These are phyloP conservation scores for Pycnomerus fuliginosus DNA, from an alignment of 2,888 invertebrate genomes.

Conservation along the genomic window DNA sequence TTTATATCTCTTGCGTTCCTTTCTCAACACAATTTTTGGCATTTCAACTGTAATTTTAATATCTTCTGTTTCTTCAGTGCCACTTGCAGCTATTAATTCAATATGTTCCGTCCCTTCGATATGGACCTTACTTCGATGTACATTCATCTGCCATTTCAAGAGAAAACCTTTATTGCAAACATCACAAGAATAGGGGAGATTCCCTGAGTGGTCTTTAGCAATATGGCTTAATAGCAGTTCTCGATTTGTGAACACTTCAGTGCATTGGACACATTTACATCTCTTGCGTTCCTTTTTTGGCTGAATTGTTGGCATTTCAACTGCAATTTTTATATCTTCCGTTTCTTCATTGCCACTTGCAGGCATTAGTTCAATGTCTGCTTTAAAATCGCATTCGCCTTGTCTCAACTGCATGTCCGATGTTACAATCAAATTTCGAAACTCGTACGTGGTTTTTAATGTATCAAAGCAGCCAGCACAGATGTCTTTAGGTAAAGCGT, in stretches of 20 bases:
- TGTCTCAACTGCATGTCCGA: not conserved
- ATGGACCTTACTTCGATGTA: too few species aligned
- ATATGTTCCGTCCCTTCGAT: too few species aligned
- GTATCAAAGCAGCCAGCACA: constrained; percentile 1
- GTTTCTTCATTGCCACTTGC: not conserved
- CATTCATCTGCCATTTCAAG: too few species aligned
- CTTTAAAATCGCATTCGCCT: not conserved
- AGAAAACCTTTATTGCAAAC: too few species aligned
- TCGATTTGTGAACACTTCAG: not conserved
- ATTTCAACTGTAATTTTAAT: not conserved
- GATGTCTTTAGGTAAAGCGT: constrained; percentile 1
- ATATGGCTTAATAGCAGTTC: constrained; percentile 3
- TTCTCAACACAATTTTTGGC: not conserved
- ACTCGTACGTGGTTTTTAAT: not conserved
- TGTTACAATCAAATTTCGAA: not conserved
- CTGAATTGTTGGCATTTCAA: not conserved
- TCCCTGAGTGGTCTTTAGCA: constrained; percentile 7
- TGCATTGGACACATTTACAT: constrained; percentile 2
- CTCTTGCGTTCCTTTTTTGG: constrained; percentile 1
- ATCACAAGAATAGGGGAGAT: constrained; percentile 56
- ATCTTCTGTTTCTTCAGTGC: not conserved
- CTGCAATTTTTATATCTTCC: not conserved
- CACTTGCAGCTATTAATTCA: not conserved
- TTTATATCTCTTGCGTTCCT: not conserved
- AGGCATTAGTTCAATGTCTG: not conserved